Evolutionary conservation across 2,797 vertebrate species (phyloP).

Genomic region (Microcaecilia unicolor): DNA sequence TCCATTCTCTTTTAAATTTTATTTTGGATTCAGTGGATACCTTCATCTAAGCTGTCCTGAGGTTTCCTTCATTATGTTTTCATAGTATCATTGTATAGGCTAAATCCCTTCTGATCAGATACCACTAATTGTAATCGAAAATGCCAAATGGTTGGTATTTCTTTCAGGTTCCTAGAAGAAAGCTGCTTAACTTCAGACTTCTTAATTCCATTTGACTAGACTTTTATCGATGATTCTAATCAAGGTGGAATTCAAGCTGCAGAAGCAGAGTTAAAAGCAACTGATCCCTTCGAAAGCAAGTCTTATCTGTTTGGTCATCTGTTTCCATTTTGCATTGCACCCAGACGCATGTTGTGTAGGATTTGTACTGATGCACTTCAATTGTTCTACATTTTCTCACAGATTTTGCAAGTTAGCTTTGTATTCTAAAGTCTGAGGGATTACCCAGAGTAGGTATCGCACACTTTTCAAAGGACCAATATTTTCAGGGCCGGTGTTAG

Average conservation of each 20-base stretch:
- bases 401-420: no score
- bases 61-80: slow-evolving; percentile 24
- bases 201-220: slow-evolving; percentile 17
- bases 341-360: no score
- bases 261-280: slow-evolving; percentile 21
- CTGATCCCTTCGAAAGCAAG: slow-evolving; percentile 17
- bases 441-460: no score
- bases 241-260: no score
- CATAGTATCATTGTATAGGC: slow-evolving; percentile 24
- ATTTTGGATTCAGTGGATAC: slow-evolving; percentile 40
- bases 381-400: no score
- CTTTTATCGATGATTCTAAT: slow-evolving; percentile 25
- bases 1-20: slow-evolving; percentile 42
- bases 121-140: slow-evolving; percentile 33
- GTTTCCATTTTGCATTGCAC: no score
- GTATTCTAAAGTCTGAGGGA: no score
- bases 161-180: slow-evolving; percentile 29
- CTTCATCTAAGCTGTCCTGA: slow-evolving; percentile 37
- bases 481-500: no score
- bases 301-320: no score
- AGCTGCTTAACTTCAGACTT: slow-evolving; percentile 30
- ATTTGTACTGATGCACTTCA: no score
- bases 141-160: slow-evolving; percentile 23
- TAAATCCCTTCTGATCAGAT: slow-evolving; percentile 41
- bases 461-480: no score